These are phyloP conservation scores for Atta texana DNA, from an alignment of 1,140 invertebrate species.

Conservation along the genomic window DNA sequence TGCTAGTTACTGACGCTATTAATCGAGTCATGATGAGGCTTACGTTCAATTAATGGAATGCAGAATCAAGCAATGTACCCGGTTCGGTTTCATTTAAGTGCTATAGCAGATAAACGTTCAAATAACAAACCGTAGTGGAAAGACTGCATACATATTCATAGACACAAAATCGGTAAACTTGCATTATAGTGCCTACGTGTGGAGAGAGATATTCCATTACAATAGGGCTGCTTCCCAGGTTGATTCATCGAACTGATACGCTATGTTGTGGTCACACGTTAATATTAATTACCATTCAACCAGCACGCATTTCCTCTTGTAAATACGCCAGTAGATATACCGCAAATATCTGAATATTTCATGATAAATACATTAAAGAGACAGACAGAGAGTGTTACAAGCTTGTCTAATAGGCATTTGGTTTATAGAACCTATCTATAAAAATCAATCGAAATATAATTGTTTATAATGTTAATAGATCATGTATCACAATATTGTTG, in stretches of 20 bases:
- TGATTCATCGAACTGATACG: slow-evolving; percentile 55
- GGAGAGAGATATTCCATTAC: slow-evolving; percentile 43
- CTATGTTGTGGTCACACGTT: slow-evolving; percentile 66
- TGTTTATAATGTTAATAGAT: not conserved
- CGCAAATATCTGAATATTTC: slow-evolving; percentile 65
- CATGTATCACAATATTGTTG: not conserved
- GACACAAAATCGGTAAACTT: slow-evolving; percentile 17
- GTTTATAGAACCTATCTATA: slow-evolving; percentile 3
- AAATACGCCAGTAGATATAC: slow-evolving; percentile 60
- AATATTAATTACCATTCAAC: slow-evolving; percentile 74
- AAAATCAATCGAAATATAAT: slow-evolving; percentile 19
- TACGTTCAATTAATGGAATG: slow-evolving; percentile 20
- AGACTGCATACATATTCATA: slow-evolving; percentile 23
- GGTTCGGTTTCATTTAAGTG: slow-evolving; percentile 58
- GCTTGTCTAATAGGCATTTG: slow-evolving; percentile 10
- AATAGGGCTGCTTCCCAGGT: slow-evolving; percentile 31
- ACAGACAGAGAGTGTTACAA: slow-evolving; percentile 36
- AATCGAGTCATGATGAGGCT: slow-evolving; percentile 2
- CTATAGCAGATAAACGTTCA: slow-evolving; percentile 52
- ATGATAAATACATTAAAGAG: slow-evolving; percentile 59
- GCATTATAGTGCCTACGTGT: not conserved
- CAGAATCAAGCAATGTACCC: slow-evolving; percentile 5
- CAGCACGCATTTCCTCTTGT: slow-evolving; percentile 67
- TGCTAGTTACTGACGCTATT: not conserved
- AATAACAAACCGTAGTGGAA: slow-evolving; percentile 45